These are phyloP conservation scores for Delphinus delphis DNA, from an alignment of 2,113 vertebrate genomes.

Conservation along the genomic window DNA sequence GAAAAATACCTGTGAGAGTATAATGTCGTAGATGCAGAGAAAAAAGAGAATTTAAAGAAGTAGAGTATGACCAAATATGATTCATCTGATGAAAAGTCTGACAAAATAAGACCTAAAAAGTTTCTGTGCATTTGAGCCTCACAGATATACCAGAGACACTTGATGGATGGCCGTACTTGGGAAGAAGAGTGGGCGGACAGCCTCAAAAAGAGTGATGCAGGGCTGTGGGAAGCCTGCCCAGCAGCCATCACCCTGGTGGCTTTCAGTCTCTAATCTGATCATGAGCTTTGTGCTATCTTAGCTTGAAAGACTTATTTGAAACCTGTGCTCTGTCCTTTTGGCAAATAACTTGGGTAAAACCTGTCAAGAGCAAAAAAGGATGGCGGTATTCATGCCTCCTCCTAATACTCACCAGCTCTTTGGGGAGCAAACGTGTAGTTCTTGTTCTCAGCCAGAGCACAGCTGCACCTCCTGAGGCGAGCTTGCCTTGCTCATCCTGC, in stretches of 20 bases:
- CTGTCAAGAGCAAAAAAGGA: slow-evolving; percentile 54
- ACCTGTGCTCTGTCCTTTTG: slow-evolving; percentile 58
- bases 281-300: slow-evolving; percentile 53
- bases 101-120: slow-evolving; percentile 42
- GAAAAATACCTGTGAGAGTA: background rate
- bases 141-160: background rate
- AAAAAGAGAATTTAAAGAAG: slow-evolving; percentile 8
- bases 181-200: slow-evolving; percentile 52
- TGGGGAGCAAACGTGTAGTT: background rate
- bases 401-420: background rate
- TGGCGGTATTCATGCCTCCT: background rate
- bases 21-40: background rate
- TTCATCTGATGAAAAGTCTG: slow-evolving; percentile 46
- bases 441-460: background rate
- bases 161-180: slow-evolving; percentile 36
- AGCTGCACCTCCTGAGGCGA: background rate
- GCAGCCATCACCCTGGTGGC: slow-evolving; percentile 33
- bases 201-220: slow-evolving; percentile 35
- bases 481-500: background rate
- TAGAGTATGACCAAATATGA: slow-evolving; percentile 36
- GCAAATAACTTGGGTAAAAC: slow-evolving; percentile 53
- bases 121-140: background rate
- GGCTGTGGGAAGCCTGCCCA: slow-evolving; percentile 36
- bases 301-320: slow-evolving; percentile 59
- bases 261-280: slow-evolving; percentile 65